phyloP scores from a whole-genome alignment of 2,888 invertebrate species.

The Drosophila pegasa region DNA sequence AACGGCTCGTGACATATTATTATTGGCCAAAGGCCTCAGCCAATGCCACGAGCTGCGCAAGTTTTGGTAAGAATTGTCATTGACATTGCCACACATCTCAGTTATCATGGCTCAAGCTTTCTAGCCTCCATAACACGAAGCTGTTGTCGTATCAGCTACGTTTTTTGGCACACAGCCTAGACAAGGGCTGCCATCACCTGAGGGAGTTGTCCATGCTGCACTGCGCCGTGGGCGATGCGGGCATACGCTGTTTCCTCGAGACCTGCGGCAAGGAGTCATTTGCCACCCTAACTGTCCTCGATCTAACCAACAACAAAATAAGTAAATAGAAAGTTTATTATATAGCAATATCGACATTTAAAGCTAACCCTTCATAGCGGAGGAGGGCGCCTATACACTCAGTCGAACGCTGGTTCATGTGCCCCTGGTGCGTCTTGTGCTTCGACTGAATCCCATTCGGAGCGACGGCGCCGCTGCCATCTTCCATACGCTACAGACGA shows the following conservation, averaged over 20 bases:
- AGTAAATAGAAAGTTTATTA: constrained; percentile 57
- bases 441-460: constrained; percentile 84
- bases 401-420: constrained; percentile 77
- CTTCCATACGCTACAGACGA: constrained; percentile 70
- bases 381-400: constrained; percentile 82
- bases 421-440: constrained; percentile 71
- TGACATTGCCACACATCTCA: background rate
- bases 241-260: constrained; percentile 81
- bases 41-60: constrained; percentile 82
- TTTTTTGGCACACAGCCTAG: constrained; percentile 79
- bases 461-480: constrained; percentile 84
- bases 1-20: constrained; percentile 79
- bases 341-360: background rate
- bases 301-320: constrained; percentile 83
- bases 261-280: constrained; percentile 82
- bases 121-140: constrained; percentile 83
- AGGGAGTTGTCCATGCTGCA: constrained; percentile 76
- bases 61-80: constrained; percentile 75
- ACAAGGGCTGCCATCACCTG: constrained; percentile 83
- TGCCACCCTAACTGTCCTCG: constrained; percentile 72
- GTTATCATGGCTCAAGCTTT: background rate
- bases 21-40: constrained; percentile 81
- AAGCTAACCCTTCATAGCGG: constrained; percentile 55
- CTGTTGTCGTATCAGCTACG: constrained; percentile 81
- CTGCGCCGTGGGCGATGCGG: constrained; percentile 83